Evolutionary conservation across 2,113 vertebrate genomes (phyloP).

Genomic region (Pipra filicauda): DNA sequence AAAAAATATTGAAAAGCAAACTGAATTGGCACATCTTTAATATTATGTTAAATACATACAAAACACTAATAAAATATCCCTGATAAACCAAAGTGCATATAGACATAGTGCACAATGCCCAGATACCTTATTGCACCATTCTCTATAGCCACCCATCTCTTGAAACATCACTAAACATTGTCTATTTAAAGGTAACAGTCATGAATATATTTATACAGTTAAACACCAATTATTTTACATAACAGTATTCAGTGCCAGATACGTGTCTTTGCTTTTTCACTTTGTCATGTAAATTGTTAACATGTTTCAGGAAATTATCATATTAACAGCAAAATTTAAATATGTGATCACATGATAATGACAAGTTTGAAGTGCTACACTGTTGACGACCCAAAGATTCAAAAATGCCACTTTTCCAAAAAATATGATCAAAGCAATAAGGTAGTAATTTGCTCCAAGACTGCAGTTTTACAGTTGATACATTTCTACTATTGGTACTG

Average conservation of each 20-base stretch:
- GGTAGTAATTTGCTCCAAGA: slow-evolving; percentile 46
- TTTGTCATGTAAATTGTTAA: slow-evolving; percentile 61
- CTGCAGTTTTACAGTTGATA: slow-evolving; percentile 21
- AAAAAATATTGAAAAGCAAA: slow-evolving; percentile 79
- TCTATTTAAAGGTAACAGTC: slow-evolving; percentile 93
- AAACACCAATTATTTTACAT: slow-evolving; percentile 92
- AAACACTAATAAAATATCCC: slow-evolving; percentile 99
- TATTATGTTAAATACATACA: slow-evolving; percentile 98
- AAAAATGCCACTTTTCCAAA: slow-evolving; percentile 56
- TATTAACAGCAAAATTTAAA: slow-evolving; percentile 87
- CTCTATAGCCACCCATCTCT: slow-evolving; percentile 82
- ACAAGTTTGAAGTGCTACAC: slow-evolving; percentile 88
- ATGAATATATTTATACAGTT: slow-evolving; percentile 93
- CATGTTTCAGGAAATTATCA: slow-evolving; percentile 81
- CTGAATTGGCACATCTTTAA: slow-evolving; percentile 89
- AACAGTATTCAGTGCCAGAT: slow-evolving; percentile 93
- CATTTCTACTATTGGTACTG: slow-evolving; percentile 35
- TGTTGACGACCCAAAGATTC: slow-evolving; percentile 54
- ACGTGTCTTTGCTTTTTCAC: slow-evolving; percentile 78
- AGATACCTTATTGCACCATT: slow-evolving; percentile 86
- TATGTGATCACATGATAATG: slow-evolving; percentile 94
- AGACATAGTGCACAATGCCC: slow-evolving; percentile 94
- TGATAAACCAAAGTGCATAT: slow-evolving; percentile 99
- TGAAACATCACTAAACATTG: slow-evolving; percentile 88
- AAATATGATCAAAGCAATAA: slow-evolving; percentile 44